Evolutionary conservation across 30 jellyfish, hydroid and myxozoan species (phyloP), one percentile per base, ranked within the genome.

Genomic region (Aurelia sp.): DNA sequence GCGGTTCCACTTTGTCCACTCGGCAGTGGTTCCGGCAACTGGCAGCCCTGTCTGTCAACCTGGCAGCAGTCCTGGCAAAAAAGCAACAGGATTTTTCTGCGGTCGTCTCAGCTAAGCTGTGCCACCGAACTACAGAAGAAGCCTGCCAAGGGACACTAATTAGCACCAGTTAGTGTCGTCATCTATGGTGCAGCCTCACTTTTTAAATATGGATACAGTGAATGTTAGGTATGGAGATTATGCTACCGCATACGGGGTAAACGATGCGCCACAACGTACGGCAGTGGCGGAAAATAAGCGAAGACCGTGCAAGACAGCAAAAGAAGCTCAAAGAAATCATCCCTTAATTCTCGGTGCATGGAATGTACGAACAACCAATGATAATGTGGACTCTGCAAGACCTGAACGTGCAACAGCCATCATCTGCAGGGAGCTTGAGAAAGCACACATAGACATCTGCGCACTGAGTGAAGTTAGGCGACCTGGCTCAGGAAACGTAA

Each of bases 131-230:
- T 21, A 86, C 81, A 27, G 80, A 63, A 69, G 65, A 21, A 10
- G 76, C 67, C 90, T 86, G 91, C 96, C 90, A 76, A 63, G 91
- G 91, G 91, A 86, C 96, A 76, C 79, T 66, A 65, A 17, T 40
- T 50, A 48, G 79, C 91, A 52, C 96, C 91, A 66, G 23, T 40
- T 70, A 62, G 81, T 76, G 96, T 58, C 86, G 86, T 86, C 96
- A 75, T 62, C 80, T 70, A 61, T 62, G 90, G 91, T 16, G 90
- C 79, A 76, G 85, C 96, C 85, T 76, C 80, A 75, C 82, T 79
- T 67, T 62, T 62, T 62, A 16, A 79, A 79, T 62, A 79, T 79
- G 81, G 68, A 27, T 66, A 66, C 80, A 79, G 81, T 66, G 44
- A 66, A 79, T 79, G n/a, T 0, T 40, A 27, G 33, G 31, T 58